Conservation (phyloP, 2,888 invertebrate species). For the Netelia inedita region DNA sequence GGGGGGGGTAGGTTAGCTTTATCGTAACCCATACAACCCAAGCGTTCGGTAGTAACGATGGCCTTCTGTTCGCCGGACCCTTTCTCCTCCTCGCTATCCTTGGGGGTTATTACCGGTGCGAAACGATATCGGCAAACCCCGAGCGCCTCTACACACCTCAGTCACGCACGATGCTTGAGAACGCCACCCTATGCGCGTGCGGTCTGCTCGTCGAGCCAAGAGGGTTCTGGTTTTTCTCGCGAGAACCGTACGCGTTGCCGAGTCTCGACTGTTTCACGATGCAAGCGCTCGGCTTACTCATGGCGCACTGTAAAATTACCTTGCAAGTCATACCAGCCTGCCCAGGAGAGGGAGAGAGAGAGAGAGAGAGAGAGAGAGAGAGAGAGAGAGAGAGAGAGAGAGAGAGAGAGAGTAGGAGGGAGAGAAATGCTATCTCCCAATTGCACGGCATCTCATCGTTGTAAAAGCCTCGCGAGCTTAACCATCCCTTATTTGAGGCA, state of each 20-base stretch:
- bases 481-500: background rate
- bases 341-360: conserved; percentile 20
- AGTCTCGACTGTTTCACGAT: background rate
- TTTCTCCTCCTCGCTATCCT: conserved; percentile 9
- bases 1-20: conserved; percentile 43
- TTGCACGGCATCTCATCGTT: background rate
- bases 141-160: conserved; percentile 15
- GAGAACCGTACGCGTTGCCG: too few relatives aligned
- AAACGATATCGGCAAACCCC: conserved; percentile 52
- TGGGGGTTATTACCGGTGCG: conserved; percentile 55
- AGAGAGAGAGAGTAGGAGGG: conserved; percentile 19
- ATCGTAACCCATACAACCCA: conserved; percentile 32
- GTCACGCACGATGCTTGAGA: conserved; percentile 47
- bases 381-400: conserved; percentile 26
- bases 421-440: background rate
- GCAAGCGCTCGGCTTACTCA: background rate
- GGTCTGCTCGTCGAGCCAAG: background rate
- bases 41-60: conserved; percentile 25
- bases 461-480: background rate
- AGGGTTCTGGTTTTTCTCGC: background rate
- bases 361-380: conserved; percentile 28
- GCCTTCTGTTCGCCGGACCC: conserved; percentile 34
- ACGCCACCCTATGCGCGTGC: background rate
- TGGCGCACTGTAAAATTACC: conserved; percentile 31
- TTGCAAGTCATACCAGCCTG: conserved; percentile 18